Base-by-base conservation (phyloP, 2,888 invertebrate genomes). In the Synergus gifuensis region DNA sequence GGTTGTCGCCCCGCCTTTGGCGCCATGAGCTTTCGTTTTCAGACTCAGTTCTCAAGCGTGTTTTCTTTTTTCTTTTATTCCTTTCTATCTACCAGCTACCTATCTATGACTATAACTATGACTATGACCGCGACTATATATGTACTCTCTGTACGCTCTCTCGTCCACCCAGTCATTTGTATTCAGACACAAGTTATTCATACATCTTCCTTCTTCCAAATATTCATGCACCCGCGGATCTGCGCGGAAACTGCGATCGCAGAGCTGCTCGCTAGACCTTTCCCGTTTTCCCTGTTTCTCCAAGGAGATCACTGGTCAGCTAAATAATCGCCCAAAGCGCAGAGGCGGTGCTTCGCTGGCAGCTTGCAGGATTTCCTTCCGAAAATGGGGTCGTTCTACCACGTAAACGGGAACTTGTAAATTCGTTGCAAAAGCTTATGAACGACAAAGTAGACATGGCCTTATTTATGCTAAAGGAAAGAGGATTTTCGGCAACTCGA, bases 1-100 rank as follows among this genome's bases (percentile, higher is more conserved):
- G 78, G 83, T 78, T 82, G 83, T 85, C 81, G 86, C 86, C 85
- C 88, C 86, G 90, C 90, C 88, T 88, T 88, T 87, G 90, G 90
- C 89, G 90, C 90, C 89, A 82, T 83, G 85, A 88, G 87, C 88
- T 84, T 84, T 84, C 85, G 83, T 81, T 85, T 86, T 85, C 83
- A 85, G 84, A 84, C 83, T 79, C 76, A 73, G 62, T 36, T 82
- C 42, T 64, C 64, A 67, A 58, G 42, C 46, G 58, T 77, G 44
- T 76, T 79, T 44, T 78, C 73, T 77, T 40, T 28, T 14, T 9
- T 28, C 76, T 54, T 44, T 73, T 76, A 16, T n/a, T 14, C 16
- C 28, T 76, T 62, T 44, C 76, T 76, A 44, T 79, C 78, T 79
- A 40, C 49, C 18, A 44, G 78, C 78, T 79, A 40, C 49, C 18